A percentile compares a stretch with the other conserved stretches of the same genome.
Conservation (phyloP, 2,797 vertebrate genomes). For the Tenualosa thibaudeaui region DNA sequence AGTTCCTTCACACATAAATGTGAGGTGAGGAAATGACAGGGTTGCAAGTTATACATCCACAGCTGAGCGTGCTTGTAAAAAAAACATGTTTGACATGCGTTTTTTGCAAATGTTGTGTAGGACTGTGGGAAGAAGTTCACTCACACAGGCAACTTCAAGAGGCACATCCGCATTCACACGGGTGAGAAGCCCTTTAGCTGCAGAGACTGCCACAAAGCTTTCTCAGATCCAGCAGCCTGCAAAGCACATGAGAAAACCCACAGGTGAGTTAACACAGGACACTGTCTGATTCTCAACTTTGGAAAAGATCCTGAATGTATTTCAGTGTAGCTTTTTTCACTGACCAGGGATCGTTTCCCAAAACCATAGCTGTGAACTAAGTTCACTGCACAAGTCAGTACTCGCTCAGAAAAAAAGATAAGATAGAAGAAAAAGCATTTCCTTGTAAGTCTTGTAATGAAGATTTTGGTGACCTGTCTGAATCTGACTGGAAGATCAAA, state of each 20-base stretch:
- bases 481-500: background rate
- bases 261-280: constrained; percentile 72
- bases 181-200: constrained; percentile 97
- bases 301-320: background rate
- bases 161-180: constrained; percentile 97
- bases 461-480: no score
- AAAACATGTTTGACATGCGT: background rate
- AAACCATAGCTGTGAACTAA: no score
- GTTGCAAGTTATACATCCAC: background rate
- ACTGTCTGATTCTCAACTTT: background rate
- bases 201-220: constrained; percentile 92
- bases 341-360: no score
- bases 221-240: constrained; percentile 95
- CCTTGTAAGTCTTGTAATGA: no score
- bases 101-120: constrained; percentile 59
- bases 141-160: constrained; percentile 96
- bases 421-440: no score
- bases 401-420: no score
- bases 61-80: background rate
- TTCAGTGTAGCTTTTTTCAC: no score
- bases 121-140: constrained; percentile 98
- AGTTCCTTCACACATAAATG: constrained; percentile 94
- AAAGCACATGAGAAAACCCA: constrained; percentile 98
- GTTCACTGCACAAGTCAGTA: no score
- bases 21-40: constrained; percentile 76